Percentiles rank a stretch among this genome's conserved stretches.
These are phyloP conservation scores for Biston betularia DNA, from an alignment of 2,888 invertebrate species.

Conservation along the genomic window DNA sequence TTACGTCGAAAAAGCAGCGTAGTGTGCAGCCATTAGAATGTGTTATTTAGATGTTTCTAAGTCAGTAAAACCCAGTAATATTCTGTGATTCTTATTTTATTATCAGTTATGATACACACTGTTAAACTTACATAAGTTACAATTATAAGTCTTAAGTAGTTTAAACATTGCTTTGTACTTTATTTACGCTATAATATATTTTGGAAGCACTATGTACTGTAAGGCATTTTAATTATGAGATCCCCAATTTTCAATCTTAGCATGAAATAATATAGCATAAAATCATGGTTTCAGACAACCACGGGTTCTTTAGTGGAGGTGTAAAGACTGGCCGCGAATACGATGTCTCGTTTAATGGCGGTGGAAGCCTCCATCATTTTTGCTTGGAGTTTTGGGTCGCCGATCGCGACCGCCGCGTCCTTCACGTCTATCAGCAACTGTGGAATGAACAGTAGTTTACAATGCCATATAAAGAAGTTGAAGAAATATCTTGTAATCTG, in stretches of 20 bases:
- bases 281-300: conserved; percentile 39
- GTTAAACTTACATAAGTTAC: too few species aligned
- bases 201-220: not conserved
- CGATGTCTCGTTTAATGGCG: conserved; percentile 98
- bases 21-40: too few species aligned
- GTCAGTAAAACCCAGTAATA: too few species aligned
- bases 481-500: not conserved
- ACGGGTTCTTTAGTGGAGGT: conserved; percentile 84
- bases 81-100: too few species aligned
- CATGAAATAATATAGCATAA: conserved; percentile 17
- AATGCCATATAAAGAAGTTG: not conserved
- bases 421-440: conserved; percentile 91
- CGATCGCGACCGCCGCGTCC: conserved; percentile 96
- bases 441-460: not conserved
- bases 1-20: too few species aligned
- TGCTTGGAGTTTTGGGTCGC: conserved; percentile 95
- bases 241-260: conserved; percentile 25
- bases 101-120: too few species aligned
- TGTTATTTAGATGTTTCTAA: too few species aligned
- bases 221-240: conserved; percentile 25
- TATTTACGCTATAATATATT: not conserved
- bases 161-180: not conserved
- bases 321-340: conserved; percentile 98
- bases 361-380: conserved; percentile 98
- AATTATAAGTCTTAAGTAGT: too few species aligned